A percentile compares a stretch with the other conserved stretches of the same genome.
Conservation (phyloP, 2,113 vertebrate genomes). For the Hoplias malabaricus region DNA sequence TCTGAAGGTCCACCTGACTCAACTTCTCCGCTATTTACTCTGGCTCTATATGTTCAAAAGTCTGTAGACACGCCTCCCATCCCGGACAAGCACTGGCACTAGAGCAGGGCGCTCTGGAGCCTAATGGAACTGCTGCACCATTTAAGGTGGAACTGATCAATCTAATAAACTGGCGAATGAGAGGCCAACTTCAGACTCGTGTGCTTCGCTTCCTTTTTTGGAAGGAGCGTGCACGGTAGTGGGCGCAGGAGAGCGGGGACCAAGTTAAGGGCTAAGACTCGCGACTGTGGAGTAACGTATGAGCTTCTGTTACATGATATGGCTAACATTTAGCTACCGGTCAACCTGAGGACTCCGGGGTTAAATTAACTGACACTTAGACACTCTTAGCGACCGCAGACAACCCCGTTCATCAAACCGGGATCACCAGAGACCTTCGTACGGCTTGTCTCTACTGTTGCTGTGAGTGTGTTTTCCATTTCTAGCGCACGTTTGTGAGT, state of each 20-base stretch:
- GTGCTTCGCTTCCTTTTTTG: neutral
- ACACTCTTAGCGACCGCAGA: neutral
- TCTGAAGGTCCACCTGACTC: too few relatives aligned
- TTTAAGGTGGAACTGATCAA: too few relatives aligned
- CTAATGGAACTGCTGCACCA: too few relatives aligned
- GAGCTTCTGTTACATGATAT: neutral
- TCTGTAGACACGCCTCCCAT: too few relatives aligned
- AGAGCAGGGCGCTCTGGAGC: too few relatives aligned
- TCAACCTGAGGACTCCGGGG: neutral
- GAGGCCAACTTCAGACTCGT: too few relatives aligned
- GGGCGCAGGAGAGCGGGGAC: neutral
- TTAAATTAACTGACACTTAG: neutral
- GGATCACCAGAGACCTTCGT: too few relatives aligned
- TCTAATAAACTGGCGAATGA: neutral
- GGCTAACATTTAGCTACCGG: neutral
- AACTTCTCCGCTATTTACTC: too few relatives aligned
- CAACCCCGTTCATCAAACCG: neutral
- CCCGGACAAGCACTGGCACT: too few relatives aligned
- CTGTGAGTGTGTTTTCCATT: neutral
- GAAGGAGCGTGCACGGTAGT: neutral
- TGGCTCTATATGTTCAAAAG: too few relatives aligned
- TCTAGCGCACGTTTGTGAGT: neutral
- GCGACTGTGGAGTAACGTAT: neutral
- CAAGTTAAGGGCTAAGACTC: neutral
- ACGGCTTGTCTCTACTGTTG: too few relatives aligned